Evolutionary conservation across 2,888 invertebrate species (phyloP).

Genomic region (Hirtodrosophila cameraria): DNA sequence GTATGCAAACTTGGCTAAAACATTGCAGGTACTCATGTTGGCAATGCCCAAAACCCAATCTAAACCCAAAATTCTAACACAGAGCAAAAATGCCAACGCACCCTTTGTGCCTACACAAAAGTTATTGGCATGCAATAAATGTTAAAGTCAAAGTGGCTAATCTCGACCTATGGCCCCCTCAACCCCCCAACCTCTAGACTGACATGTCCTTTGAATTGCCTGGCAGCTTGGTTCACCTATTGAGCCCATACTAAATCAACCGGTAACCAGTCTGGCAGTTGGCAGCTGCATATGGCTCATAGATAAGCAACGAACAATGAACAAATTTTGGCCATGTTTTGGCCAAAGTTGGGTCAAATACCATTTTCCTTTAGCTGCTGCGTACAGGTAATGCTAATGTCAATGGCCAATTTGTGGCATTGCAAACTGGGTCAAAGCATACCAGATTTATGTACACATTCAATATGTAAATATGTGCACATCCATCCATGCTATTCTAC

Average conservation of each 20-base stretch:
- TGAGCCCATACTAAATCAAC: slow-evolving; percentile 55
- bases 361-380: slow-evolving; percentile 17
- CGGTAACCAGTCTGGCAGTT: slow-evolving; percentile 6
- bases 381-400: slow-evolving; percentile 30
- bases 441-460: slow-evolving; percentile 48
- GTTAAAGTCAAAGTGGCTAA: slow-evolving; percentile 53
- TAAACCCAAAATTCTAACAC: slow-evolving; percentile 4
- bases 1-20: slow-evolving; percentile 51
- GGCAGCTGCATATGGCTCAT: slow-evolving; percentile 2
- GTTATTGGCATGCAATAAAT: slow-evolving; percentile 74
- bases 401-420: slow-evolving; percentile 47
- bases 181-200: background rate
- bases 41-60: slow-evolving; percentile 3
- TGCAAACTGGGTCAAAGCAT: slow-evolving; percentile 41
- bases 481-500: background rate
- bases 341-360: slow-evolving; percentile 8
- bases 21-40: slow-evolving; percentile 34
- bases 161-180: slow-evolving; percentile 11
- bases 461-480: slow-evolving; percentile 40
- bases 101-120: slow-evolving; percentile 31
- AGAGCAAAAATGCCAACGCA: slow-evolving; percentile 9
- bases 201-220: slow-evolving; percentile 27
- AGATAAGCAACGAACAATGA: slow-evolving; percentile 36
- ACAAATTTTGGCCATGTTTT: slow-evolving; percentile 35
- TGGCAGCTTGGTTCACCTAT: slow-evolving; percentile 29